Evolutionary conservation across 2,888 invertebrate genomes (phyloP), one percentile per base, ranked within the genome.

Genomic region (Drosophila mulleri): DNA sequence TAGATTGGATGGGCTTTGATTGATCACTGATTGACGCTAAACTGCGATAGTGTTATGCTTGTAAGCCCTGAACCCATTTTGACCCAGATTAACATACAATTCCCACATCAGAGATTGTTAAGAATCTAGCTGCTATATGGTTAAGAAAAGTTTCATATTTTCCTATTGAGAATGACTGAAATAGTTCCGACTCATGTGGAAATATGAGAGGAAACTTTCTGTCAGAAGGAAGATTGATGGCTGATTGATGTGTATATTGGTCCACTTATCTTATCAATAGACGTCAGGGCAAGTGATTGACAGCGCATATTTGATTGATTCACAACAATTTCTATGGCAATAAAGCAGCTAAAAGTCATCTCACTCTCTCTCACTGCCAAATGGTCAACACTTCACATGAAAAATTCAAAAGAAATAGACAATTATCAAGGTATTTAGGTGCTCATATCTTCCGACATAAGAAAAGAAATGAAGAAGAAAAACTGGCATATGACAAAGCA

Each of bases 391-490:
- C 71, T 67, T 54, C 37, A 60, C 50, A 39, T 35, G 26, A 26
- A 32, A 42, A 54, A 52, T 45, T 61, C 32, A 48, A 32, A 41
- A 50, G 54, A 23, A 42, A 60, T n/a, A 41, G 39, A 60, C 72
- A 72, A 72, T 72, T 66, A 66, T 52, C 52, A 59, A 56, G 67
- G 67, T 63, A 76, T 80, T 78, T 76, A 47, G 66, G 39, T 44
- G 59, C 62, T 79, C 39, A 18, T 29, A 48, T 32, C 54, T 20
- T 12, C 7, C 14, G 29, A 42, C 39, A 20, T 42, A 60, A 20
- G 18, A 16, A 29, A n/a, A 50, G 11, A 32, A 18, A 3, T 2
- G 29, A 29, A 29, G 29, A 29, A 29, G 29, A 23, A 20, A 23
- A 45, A 14, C 50, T 52, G 67, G 52, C 26, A 39, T 20, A 53